Base-by-base conservation (phyloP, 2,797 vertebrate genomes). In the Chaetodon trifasciatus region DNA sequence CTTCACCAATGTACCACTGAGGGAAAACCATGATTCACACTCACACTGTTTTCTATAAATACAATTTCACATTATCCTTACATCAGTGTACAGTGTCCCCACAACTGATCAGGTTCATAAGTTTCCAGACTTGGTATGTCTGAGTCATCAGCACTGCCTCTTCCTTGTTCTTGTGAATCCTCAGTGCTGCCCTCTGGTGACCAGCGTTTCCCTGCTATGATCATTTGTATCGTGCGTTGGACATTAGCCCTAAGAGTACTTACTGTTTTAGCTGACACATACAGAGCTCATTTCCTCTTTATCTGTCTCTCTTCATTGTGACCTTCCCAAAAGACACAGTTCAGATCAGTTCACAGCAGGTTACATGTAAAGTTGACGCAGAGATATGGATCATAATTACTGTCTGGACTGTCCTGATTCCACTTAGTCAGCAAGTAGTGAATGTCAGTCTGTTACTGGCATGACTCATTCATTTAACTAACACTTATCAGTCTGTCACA, bases 161-260 rank as follows among this genome's bases (percentile, higher is more conserved):
- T 92, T 92, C 88, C 88, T 82, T 70, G 11, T 90, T 79, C 70
- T 28, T 5, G 21, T 40, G 28, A 32, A 60, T 72, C n/a, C 65
- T 71, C 82, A 6, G 74, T 66, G 75, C 75, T 83, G 85, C 86
- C 87, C 83, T 81, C 89, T 87, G 79, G 39, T 86, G 87, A 55
- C 49, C 32, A 2, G 7, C 6, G 52, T 55, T 35, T 13, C 5
- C 19, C 5, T 23, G 8, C 5, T 17, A 6, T 0, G 6, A 0
- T 8, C 15, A 0, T 28, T 35, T 47, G 42, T 58, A 2, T 40
- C 10, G 17, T 17, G 21, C 5, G 46, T 40, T 74, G 58, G 69
- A 39, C 15, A 3, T 6, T 7, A 64, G 68, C 75, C 42, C 44
- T 24, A 4, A 55, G 42, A 63, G 23, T 73, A 17, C 73, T 77